Conservation (phyloP, 2,888 invertebrate genomes). For the Andrena bucephala region DNA sequence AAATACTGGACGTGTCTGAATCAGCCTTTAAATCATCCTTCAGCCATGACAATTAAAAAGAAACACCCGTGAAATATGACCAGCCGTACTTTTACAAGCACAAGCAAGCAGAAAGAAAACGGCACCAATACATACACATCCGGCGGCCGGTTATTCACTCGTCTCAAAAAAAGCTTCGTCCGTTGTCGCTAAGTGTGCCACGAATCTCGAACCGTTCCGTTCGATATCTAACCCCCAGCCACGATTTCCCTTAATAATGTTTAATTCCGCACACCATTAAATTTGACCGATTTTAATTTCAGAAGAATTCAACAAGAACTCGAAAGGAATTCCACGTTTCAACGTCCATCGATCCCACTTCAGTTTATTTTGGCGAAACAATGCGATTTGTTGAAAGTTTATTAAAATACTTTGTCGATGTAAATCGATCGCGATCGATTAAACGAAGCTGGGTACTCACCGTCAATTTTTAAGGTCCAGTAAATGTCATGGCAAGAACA, state of each 20-base stretch:
- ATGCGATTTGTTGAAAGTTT: neutral
- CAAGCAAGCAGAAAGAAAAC: neutral
- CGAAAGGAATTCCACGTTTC: neutral
- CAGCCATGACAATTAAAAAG: neutral
- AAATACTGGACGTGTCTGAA: too few species aligned
- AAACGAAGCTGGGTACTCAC: conserved; percentile 26
- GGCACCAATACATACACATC: conserved; percentile 9
- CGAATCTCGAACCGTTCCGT: conserved; percentile 14
- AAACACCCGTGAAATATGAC: neutral
- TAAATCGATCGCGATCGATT: neutral
- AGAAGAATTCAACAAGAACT: neutral
- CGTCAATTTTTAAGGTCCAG: conserved; percentile 28
- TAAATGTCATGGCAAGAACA: conserved; percentile 39
- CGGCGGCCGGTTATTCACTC: neutral
- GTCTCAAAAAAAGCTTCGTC: neutral
- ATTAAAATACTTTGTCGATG: neutral
- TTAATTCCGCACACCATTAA: neutral
- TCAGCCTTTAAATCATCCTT: neutral
- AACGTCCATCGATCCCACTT: neutral
- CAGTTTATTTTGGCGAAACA: neutral
- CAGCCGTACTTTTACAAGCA: neutral
- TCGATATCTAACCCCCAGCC: neutral
- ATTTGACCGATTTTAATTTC: neutral
- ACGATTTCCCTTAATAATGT: neutral
- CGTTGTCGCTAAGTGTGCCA: neutral